Conservation (phyloP, 2,113 vertebrate genomes). For the Suncus etruscus region DNA sequence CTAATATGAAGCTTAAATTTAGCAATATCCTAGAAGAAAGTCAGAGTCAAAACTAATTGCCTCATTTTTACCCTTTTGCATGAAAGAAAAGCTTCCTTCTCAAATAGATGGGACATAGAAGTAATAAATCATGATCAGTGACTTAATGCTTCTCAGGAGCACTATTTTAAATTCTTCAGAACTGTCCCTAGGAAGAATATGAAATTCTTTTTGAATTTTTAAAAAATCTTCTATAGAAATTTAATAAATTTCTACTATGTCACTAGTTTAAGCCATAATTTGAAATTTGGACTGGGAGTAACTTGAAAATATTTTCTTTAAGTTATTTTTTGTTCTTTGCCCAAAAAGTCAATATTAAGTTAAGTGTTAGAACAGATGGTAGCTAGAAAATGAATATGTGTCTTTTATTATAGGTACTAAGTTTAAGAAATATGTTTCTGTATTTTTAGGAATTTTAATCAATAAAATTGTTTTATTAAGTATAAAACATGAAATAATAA, state of each 20-base stretch:
- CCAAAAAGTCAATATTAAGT: background rate
- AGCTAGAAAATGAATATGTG: slow-evolving; percentile 9
- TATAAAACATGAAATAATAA: slow-evolving; percentile 32
- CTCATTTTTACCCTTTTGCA: slow-evolving; percentile 65
- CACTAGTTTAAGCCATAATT: slow-evolving; percentile 50
- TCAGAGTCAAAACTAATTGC: slow-evolving; percentile 57
- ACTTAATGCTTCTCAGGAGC: slow-evolving; percentile 52
- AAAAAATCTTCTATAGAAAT: slow-evolving; percentile 14
- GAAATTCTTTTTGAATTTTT: slow-evolving; percentile 63
- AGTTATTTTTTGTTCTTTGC: background rate
- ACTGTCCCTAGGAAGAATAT: slow-evolving; percentile 33
- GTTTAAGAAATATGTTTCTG: slow-evolving; percentile 43
- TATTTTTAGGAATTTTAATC: slow-evolving; percentile 48
- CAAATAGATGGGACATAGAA: slow-evolving; percentile 73
- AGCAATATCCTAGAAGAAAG: background rate
- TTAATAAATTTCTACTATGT: slow-evolving; percentile 66
- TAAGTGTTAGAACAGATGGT: no score
- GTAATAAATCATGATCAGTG: slow-evolving; percentile 69
- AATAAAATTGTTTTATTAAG: slow-evolving; percentile 31
- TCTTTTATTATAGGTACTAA: slow-evolving; percentile 43
- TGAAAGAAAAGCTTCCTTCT: slow-evolving; percentile 61
- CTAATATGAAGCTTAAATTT: slow-evolving; percentile 13
- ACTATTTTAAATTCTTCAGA: slow-evolving; percentile 64
- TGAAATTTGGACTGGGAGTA: slow-evolving; percentile 61
- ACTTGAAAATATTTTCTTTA: slow-evolving; percentile 53